A percentile compares a stretch with the other conserved stretches of the same genome.
Evolutionary conservation across 2,113 vertebrate genomes (phyloP).

Genomic region (Rana temporaria): DNA sequence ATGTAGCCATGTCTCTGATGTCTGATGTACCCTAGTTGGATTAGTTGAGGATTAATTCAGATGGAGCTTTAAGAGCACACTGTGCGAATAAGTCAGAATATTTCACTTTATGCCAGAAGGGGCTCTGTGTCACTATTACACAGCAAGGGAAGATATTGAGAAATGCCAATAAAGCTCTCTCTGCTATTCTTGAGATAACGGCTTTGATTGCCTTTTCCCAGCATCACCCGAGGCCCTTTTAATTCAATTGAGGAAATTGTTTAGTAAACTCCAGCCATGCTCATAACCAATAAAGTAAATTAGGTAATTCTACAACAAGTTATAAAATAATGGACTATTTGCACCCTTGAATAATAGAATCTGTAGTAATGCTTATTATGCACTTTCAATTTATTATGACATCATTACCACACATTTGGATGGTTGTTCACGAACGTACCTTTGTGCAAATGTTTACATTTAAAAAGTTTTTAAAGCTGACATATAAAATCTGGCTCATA

Average conservation of each 20-base stretch:
- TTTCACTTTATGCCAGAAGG: no score
- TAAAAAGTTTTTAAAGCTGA: background rate
- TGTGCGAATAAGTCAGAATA: no score
- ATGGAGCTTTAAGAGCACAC: no score
- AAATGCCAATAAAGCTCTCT: conserved; percentile 8
- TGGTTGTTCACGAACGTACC: background rate
- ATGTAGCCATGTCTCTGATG: no score
- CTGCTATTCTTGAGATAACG: conserved; percentile 20
- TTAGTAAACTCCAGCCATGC: conserved; percentile 26
- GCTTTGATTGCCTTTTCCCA: background rate
- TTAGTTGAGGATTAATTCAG: no score
- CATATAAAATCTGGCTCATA: no score
- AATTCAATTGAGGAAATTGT: conserved; percentile 29
- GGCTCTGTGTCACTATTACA: background rate
- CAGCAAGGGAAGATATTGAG: conserved; percentile 4
- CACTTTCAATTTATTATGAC: background rate
- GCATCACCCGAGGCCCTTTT: conserved; percentile 16
- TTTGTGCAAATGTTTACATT: background rate
- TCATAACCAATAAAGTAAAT: conserved; percentile 22
- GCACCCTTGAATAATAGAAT: background rate
- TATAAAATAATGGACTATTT: conserved; percentile 25
- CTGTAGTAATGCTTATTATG: background rate
- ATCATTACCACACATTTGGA: background rate
- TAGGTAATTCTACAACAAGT: conserved; percentile 9
- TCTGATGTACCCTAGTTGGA: no score